Conservation (phyloP, 2,797 vertebrate genomes). For the Anas georgica region DNA sequence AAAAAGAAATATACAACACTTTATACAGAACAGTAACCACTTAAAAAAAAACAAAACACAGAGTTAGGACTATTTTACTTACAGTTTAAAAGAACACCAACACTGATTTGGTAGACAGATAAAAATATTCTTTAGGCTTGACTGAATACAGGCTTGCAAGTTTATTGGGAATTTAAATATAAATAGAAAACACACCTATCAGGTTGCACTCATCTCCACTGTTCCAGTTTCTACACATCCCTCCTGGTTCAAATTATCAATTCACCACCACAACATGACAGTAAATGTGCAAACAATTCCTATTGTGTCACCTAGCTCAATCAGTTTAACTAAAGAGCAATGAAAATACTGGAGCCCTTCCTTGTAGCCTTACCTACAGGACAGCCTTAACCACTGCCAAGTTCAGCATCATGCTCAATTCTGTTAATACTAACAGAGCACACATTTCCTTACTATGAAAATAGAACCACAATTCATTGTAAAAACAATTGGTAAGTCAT, state of each 20-base stretch:
- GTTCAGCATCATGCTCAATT: neutral
- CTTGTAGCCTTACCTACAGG: neutral
- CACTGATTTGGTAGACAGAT: neutral
- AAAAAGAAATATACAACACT: neutral
- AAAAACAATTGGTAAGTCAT: neutral
- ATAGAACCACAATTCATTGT: neutral
- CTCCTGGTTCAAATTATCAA: neutral
- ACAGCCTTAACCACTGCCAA: neutral
- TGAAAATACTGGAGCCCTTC: neutral
- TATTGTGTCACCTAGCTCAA: neutral
- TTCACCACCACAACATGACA: neutral
- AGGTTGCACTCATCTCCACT: neutral
- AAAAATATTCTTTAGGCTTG: neutral
- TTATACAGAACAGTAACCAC: neutral
- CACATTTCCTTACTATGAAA: neutral
- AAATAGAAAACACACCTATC: neutral
- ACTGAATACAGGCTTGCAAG: neutral
- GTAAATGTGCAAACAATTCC: neutral
- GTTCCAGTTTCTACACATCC: neutral
- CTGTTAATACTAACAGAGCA: neutral
- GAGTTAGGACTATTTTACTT: no score
- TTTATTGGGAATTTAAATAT: neutral
- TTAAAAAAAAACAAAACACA: neutral
- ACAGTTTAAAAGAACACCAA: no score
- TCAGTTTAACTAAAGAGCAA: neutral